These are phyloP conservation scores for Poeciliopsis infans DNA, from an alignment of 2,797 vertebrate species.

Conservation along the genomic window DNA sequence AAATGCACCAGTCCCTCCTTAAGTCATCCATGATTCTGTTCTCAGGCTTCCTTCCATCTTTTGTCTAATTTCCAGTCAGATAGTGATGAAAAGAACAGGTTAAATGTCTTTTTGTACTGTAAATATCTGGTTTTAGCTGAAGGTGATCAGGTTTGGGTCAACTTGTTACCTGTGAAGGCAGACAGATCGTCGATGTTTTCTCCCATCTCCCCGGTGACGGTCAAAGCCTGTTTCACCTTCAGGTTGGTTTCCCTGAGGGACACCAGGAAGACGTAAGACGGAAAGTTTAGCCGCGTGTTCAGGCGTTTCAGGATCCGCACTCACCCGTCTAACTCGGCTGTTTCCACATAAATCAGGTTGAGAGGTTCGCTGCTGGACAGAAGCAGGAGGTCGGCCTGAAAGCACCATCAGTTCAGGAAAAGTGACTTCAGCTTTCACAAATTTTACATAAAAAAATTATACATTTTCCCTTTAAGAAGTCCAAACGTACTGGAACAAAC, in stretches of 20 bases:
- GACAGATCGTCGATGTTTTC: constrained; percentile 81
- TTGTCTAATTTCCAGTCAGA: background rate
- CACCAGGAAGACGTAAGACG: constrained; percentile 21
- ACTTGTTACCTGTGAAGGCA: constrained; percentile 84
- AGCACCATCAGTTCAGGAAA: background rate
- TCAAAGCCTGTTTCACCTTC: constrained; percentile 93
- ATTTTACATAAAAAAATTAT: too few relatives aligned
- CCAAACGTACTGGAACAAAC: constrained; percentile 88
- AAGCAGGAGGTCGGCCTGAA: constrained; percentile 91
- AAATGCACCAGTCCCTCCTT: background rate
- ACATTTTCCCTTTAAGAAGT: background rate
- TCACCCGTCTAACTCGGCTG: constrained; percentile 91
- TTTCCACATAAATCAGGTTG: constrained; percentile 92
- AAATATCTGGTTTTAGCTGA: background rate
- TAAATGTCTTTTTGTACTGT: background rate
- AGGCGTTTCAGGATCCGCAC: background rate
- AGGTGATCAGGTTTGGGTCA: background rate
- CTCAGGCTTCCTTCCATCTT: background rate
- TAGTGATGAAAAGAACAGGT: background rate
- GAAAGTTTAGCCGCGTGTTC: constrained; percentile 3
- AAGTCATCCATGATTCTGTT: too few relatives aligned
- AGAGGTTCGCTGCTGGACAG: constrained; percentile 93
- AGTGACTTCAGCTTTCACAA: background rate
- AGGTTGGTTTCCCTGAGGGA: constrained; percentile 92
- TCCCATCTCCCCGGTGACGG: constrained; percentile 87